Evolutionary conservation across 2,113 vertebrate genomes (phyloP).

Genomic region (Channa maculata): DNA sequence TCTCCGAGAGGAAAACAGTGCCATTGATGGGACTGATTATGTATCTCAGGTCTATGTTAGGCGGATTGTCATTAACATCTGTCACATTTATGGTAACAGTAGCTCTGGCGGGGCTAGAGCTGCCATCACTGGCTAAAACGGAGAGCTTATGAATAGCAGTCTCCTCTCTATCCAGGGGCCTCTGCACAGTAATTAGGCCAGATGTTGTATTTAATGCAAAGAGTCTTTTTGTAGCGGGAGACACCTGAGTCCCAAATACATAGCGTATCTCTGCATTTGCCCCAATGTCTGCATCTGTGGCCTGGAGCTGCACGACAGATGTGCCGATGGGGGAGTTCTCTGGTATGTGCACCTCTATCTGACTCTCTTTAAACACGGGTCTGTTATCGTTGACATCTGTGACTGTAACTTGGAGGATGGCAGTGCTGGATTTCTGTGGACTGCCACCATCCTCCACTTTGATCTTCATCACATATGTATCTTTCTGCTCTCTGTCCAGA

Average conservation of each 20-base stretch:
- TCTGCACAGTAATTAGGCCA: slow-evolving; percentile 96
- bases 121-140: slow-evolving; percentile 97
- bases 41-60: slow-evolving; percentile 98
- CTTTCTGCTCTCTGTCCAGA: slow-evolving; percentile 98
- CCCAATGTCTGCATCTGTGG: slow-evolving; percentile 96
- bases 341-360: slow-evolving; percentile 96
- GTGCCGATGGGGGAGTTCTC: slow-evolving; percentile 95
- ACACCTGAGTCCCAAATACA: slow-evolving; percentile 95
- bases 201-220: slow-evolving; percentile 97
- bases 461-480: slow-evolving; percentile 99
- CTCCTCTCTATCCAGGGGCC: slow-evolving; percentile 95
- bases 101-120: slow-evolving; percentile 94
- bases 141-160: slow-evolving; percentile 97
- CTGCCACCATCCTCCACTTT: slow-evolving; percentile 98
- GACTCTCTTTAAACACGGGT: slow-evolving; percentile 96
- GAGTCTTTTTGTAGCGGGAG: slow-evolving; percentile 94
- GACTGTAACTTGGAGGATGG: slow-evolving; percentile 97
- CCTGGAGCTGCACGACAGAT: slow-evolving; percentile 95
- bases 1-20: slow-evolving; percentile 98
- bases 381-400: slow-evolving; percentile 99
- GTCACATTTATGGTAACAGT: slow-evolving; percentile 97
- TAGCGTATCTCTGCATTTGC: slow-evolving; percentile 97
- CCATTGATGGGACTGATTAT: slow-evolving; percentile 99
- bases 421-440: slow-evolving; percentile 98
- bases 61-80: slow-evolving; percentile 98